These are phyloP conservation scores for Phenganax marumi DNA, from an alignment of 92 coral and sea anemone species.

Conservation along the genomic window DNA sequence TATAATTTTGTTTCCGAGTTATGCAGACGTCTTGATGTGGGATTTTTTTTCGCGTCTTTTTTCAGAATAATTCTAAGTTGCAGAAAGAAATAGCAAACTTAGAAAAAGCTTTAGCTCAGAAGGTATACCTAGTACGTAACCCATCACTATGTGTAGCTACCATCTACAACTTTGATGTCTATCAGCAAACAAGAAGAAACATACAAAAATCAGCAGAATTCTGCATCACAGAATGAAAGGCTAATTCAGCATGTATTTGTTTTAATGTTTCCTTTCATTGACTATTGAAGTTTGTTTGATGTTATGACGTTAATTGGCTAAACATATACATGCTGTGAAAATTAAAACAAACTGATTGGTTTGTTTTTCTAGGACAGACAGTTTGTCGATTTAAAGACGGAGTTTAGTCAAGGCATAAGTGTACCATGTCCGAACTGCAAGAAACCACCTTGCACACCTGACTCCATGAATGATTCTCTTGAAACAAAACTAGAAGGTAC, in stretches of 20 bases:
- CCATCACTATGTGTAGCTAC: too few relatives aligned
- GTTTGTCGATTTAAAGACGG: not conserved
- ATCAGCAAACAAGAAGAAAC: too few relatives aligned
- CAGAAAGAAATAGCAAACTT: constrained; percentile 67
- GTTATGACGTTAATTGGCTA: not conserved
- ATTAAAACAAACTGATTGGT: not conserved
- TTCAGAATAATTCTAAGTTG: constrained; percentile 56
- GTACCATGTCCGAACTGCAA: constrained; percentile 10
- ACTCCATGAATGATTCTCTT: not conserved
- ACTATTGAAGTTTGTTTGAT: not conserved
- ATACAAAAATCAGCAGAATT: too few relatives aligned
- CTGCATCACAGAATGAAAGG: too few relatives aligned
- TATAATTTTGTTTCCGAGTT: not conserved
- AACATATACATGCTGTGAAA: not conserved
- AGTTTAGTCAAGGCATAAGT: constrained; percentile 9
- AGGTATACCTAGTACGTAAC: constrained; percentile 1
- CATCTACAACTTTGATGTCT: too few relatives aligned
- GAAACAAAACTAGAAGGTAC: not conserved
- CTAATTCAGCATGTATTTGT: not conserved
- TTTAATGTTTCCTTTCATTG: not conserved
- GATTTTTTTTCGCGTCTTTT: not conserved
- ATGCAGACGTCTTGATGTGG: not conserved
- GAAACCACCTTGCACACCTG: constrained; percentile 4
- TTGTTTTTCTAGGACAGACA: constrained; percentile 8
- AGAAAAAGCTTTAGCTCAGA: constrained; percentile 44